Evolutionary conservation across 2,797 vertebrate genomes (phyloP), one percentile per base, ranked within the genome.

Genomic region (Eremophila alpestris): DNA sequence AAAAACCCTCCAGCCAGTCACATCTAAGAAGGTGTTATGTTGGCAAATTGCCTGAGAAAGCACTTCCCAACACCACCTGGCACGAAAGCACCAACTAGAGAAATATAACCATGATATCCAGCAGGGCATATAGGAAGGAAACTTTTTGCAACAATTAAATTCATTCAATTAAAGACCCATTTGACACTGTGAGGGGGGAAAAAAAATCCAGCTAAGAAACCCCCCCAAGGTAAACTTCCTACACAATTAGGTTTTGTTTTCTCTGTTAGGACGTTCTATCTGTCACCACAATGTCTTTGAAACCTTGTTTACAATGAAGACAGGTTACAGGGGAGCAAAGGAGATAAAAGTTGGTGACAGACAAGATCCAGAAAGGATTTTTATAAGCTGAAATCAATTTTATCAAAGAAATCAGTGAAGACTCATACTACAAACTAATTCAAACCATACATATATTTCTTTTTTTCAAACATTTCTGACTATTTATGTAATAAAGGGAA

Each of bases 281-380:
- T 94, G 79, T 93, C 85, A 87, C 94, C 88, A 91, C 34, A 41
- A 32, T 1, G 1, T 63, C 89, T 89, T 40, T 89, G 41, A 94
- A 94, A 93, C 26, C 36, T 94, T 96, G 87, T 84, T 96, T 95
- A 83, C 82, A 54, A 85, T 45, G 56, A 95, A 80, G 73, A 81
- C 64, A 91, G 54, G 68, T 88, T 96, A 75, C 46, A 79, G 36
- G 67, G 58, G 51, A 95, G 56, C 69, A 94, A 85, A 30, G 30
- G 40, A 95, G 68, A 94, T 49, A 91, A 89, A 77, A 90, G 71
- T 13, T 94, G 89, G 55, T 90, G 95, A 96, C 27, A 78, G 89
- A 94, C 69, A 75, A 79, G 41, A 56, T 68, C 74, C 94, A 96
- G 74, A 81, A 77, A 70, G 27, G 46, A 75, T 55, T 91, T 95